Conservation (phyloP, 2,888 invertebrate genomes). For the Carpatolechia fugitivella region DNA sequence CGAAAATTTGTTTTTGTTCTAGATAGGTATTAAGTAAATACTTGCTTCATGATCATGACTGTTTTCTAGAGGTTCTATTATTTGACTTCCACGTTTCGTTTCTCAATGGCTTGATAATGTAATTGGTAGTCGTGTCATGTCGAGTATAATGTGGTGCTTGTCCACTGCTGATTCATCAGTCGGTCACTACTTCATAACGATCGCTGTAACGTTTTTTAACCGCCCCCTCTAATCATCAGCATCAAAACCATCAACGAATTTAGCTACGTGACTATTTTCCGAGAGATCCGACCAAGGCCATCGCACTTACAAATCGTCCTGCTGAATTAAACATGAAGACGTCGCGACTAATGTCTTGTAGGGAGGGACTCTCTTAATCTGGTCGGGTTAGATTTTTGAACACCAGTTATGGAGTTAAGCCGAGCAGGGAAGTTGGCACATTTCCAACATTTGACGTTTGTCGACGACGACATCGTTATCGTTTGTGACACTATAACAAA, state of each 20-base stretch:
- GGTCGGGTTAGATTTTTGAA: slow-evolving; percentile 34
- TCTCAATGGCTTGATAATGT: too few relatives aligned
- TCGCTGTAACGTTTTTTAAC: slow-evolving; percentile 11
- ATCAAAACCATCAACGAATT: slow-evolving; percentile 14
- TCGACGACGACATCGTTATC: slow-evolving; percentile 26
- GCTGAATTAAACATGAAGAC: slow-evolving; percentile 51
- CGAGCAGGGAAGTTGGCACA: slow-evolving; percentile 51
- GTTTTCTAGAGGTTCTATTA: too few relatives aligned
- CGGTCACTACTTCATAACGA: slow-evolving; percentile 3
- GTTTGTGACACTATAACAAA: neutral
- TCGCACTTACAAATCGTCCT: slow-evolving; percentile 36
- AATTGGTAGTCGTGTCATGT: neutral
- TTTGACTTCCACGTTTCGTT: too few relatives aligned
- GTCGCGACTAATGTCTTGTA: slow-evolving; percentile 34
- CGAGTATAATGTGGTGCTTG: neutral
- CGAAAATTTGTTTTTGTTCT: too few relatives aligned
- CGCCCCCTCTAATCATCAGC: neutral
- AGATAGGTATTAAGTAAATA: too few relatives aligned
- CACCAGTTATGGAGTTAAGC: slow-evolving; percentile 41
- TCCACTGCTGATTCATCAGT: slow-evolving; percentile 6
- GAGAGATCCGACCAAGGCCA: slow-evolving; percentile 43
- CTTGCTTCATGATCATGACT: too few relatives aligned
- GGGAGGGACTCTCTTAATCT: slow-evolving; percentile 34
- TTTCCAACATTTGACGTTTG: slow-evolving; percentile 39
- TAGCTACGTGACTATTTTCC: slow-evolving; percentile 47